These are phyloP conservation scores for Prunella himalayana DNA, from an alignment of 2,113 vertebrate species.

Conservation along the genomic window DNA sequence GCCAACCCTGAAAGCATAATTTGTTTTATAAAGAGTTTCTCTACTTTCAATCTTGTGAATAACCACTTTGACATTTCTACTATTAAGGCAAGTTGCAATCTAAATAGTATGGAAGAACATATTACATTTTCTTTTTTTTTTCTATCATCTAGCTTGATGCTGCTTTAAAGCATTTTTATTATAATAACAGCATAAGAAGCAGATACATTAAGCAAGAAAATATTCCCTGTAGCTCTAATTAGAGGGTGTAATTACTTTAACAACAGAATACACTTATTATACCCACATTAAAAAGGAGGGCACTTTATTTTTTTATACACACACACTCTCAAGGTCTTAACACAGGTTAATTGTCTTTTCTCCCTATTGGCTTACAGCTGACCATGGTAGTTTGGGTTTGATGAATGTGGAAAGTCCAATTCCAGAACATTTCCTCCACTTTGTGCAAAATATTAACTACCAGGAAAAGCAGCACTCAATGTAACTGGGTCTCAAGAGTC, in stretches of 20 bases:
- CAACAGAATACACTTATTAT: background rate
- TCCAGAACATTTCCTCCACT: background rate
- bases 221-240: background rate
- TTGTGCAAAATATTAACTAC: background rate
- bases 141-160: background rate
- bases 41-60: background rate
- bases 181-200: background rate
- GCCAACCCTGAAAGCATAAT: background rate
- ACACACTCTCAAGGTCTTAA: background rate
- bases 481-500: background rate
- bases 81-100: background rate
- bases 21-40: background rate
- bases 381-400: background rate
- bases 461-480: background rate
- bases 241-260: background rate
- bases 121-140: background rate
- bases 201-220: background rate
- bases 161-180: background rate
- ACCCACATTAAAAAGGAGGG: background rate
- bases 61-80: background rate
- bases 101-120: background rate
- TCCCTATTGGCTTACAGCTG: background rate
- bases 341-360: background rate
- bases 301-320: background rate
- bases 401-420: background rate